These are phyloP conservation scores for Prinia subflava DNA, from an alignment of 2,113 vertebrate species.

Conservation along the genomic window DNA sequence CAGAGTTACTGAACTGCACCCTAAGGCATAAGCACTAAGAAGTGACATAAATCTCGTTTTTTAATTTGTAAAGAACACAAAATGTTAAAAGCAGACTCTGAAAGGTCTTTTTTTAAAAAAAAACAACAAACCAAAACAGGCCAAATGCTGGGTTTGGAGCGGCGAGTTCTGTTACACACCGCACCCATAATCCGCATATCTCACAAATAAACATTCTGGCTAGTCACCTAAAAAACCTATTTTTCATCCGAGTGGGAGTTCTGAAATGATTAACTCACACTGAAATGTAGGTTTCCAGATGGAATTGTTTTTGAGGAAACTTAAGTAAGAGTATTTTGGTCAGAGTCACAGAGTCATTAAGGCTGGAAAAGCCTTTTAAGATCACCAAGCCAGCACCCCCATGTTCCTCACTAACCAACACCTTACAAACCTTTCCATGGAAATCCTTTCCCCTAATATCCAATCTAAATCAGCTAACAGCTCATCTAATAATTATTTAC, in stretches of 20 bases:
- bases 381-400: background rate
- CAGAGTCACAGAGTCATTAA: background rate
- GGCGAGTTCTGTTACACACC: background rate
- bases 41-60: background rate
- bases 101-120: background rate
- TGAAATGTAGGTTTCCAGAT: background rate
- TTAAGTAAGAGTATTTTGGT: background rate
- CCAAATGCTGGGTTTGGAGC: fast-evolving
- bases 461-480: background rate
- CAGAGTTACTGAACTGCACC: background rate
- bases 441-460: background rate
- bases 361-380: background rate
- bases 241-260: background rate
- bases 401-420: background rate
- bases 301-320: background rate
- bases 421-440: background rate
- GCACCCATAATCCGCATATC: background rate
- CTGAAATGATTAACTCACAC: background rate
- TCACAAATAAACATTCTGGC: background rate
- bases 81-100: background rate
- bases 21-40: background rate
- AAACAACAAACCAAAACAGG: too few relatives aligned
- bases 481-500: background rate
- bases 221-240: background rate
- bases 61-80: background rate